A percentile compares a stretch with the other conserved stretches of the same genome.
Conservation (phyloP, 2,113 vertebrate species). For the Papio anubis region DNA sequence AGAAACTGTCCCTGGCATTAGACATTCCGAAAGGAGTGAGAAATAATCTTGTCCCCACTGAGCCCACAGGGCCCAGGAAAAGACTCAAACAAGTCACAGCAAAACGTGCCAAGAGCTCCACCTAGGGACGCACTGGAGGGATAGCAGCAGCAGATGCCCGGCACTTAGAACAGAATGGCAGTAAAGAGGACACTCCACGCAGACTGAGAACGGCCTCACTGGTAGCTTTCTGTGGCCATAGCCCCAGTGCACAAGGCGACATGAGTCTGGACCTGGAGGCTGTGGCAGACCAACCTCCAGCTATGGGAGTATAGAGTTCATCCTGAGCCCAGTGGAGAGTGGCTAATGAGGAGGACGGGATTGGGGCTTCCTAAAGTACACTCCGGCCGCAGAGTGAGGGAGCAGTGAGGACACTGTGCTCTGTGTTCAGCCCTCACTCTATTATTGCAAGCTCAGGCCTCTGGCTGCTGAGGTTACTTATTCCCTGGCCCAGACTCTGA, state of each 20-base stretch:
- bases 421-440: fast-evolving
- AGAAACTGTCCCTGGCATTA: neutral
- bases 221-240: neutral
- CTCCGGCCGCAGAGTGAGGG: neutral
- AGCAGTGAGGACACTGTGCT: neutral
- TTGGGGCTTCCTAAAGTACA: neutral
- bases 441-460: neutral
- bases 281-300: fast-evolving
- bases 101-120: constrained; percentile 24
- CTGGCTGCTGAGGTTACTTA: neutral
- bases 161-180: neutral
- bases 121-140: neutral
- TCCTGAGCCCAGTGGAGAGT: neutral
- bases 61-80: neutral
- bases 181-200: neutral
- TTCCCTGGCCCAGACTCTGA: neutral
- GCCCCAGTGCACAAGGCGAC: fast-evolving
- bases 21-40: neutral
- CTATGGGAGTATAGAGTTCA: neutral
- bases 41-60: neutral
- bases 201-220: neutral
- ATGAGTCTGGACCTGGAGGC: too few relatives aligned
- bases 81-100: neutral
- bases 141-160: neutral
- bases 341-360: fast-evolving